Percentiles rank a stretch among this genome's conserved stretches.
phyloP scores from a whole-genome alignment of 2,888 invertebrate genomes.

The Latrodectus elegans region DNA sequence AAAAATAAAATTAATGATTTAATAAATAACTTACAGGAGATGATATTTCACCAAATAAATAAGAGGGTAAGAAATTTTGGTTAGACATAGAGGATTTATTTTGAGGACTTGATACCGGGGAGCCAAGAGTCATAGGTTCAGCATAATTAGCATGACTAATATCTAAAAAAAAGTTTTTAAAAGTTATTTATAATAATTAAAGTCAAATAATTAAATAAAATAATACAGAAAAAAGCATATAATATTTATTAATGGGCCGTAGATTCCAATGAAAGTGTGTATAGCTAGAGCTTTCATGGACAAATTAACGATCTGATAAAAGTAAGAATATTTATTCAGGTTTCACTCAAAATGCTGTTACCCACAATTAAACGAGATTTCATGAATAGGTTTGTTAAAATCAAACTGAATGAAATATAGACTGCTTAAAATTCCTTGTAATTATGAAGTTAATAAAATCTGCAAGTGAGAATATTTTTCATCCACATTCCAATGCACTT shows the following conservation, averaged over 20 bases:
- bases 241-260: not conserved
- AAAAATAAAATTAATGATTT: no score
- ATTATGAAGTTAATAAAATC: no score
- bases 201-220: no score
- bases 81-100: slow-evolving; percentile 80
- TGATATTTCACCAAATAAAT: slow-evolving; percentile 83
- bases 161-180: slow-evolving; percentile 14
- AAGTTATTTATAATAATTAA: no score
- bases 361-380: no score
- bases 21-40: slow-evolving; percentile 40
- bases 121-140: slow-evolving; percentile 88
- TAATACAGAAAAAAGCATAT: no score
- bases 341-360: no score
- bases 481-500: no score
- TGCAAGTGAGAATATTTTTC: no score
- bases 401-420: not conserved
- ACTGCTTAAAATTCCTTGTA: no score
- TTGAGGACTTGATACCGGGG: slow-evolving; percentile 80
- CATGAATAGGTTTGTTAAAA: not conserved
- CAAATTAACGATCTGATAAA: no score
- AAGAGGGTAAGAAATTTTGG: slow-evolving; percentile 85
- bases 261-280: not conserved
- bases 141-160: slow-evolving; percentile 27
- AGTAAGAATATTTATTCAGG: no score
- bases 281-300: not conserved